Base-by-base conservation (phyloP, 1,140 invertebrate species). In the Dryas iulia region DNA sequence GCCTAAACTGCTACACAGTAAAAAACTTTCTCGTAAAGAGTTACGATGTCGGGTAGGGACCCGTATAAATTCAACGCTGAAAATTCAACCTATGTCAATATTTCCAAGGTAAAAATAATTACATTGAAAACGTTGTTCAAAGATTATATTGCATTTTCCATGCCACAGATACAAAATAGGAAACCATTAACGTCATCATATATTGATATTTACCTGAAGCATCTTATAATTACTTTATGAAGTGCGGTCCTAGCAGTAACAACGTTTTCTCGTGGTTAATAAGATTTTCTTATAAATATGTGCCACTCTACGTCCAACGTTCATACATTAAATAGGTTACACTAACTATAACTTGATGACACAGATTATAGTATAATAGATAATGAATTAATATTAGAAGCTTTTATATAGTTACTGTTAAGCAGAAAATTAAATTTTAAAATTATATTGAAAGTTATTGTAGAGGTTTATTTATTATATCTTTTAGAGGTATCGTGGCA, bases 151-250 rank as follows among this genome's bases (percentile, higher is more conserved):
- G n/a, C n/a, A n/a, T n/a, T n/a, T n/a, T n/a, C n/a, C n/a, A n/a
- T n/a, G n/a, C n/a, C 18, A 12, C 24, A 59, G n/a, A 58, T 58
- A 26, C 24, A 26, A 28, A 58, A 58, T 47, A 47, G 39, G 30
- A 47, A 47, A 47, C 39, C 14, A 47, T 47, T 47, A 47, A 47
- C 39, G 39, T 47, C 39, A 21, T 47, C 2, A 2, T 47, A 52
- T 52, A 62, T 52, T 62, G 33, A 62, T 28, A 21, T 62, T 60
- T 39, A 60, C 33, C n/a, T 33, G 59, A 30, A 28, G 59, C 25
- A 47, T 52, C 35, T 11, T 30, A 33, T 62, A 62, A 62, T 62
- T 52, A 26, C 59, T 62, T 62, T 62, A 62, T 21, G 33, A 47
- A 62, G 35, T 47, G 59, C 25, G 59, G 39, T 10, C 59, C 59